Base-by-base conservation (phyloP, 2,888 invertebrate species). In the Xestia ashworthii region DNA sequence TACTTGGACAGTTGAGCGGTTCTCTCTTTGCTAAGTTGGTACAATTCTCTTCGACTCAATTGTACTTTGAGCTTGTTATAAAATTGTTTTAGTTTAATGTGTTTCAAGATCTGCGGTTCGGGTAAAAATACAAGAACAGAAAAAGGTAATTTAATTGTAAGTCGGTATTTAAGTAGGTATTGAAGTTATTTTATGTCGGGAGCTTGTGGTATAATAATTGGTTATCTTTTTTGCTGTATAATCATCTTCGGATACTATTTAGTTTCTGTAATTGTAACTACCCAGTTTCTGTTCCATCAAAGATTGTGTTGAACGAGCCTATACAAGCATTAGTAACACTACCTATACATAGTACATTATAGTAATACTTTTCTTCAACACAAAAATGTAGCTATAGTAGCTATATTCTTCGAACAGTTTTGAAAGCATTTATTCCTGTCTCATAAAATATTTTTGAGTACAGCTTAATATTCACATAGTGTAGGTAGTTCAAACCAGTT, bases 71-170 rank as follows among this genome's bases (percentile, higher is more conserved):
- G 55, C 50, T 83, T 69, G 46, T 76, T 76, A 64, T 38, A 55
- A 72, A 67, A 80, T 74, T 80, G 80, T 84, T 80, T 74, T 38
- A 44, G 48, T 79, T 79, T 22, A 48, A 65, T 70, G 55, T 83
- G 32, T 78, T 83, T 65, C 9, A 0, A 62, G 41, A 46, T 44
- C 16, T 66, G 22, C 3, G 55, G 44, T 5, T 32, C 2, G n/a
- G 32, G 16, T 14, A 2, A 68, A 53, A 58, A 16, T 19, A 38
- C 14, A 68, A 58, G 19, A 64, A 9, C 11, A 11, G 38, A 38
- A 19, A 38, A 46, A 41, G 5, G 64, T 64, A 46, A 41, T 72
- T 71, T 46, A 38, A 46, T 38, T 80, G 44, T 53, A 38, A 32
- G 50, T 6, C 14, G 6, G n/a, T 60, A 5, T 32, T 11, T 38